phyloP scores from a whole-genome alignment of 2,113 vertebrate species.

The Synchiropus splendidus region DNA sequence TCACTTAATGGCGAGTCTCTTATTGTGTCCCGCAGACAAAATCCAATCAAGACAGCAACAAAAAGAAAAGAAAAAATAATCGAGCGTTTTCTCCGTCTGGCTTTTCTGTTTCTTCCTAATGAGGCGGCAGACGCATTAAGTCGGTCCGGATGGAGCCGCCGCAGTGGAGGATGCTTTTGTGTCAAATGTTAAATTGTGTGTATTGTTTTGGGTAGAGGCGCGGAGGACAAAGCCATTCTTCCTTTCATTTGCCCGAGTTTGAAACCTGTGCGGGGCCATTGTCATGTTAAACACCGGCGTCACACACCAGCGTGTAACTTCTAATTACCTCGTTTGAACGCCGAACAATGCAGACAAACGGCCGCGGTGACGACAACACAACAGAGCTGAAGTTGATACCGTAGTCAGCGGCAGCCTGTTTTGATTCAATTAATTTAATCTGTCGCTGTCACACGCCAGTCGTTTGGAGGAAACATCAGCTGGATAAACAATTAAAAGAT shows the following conservation, averaged over 20 bases:
- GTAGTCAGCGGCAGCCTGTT: not conserved
- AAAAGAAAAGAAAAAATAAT: constrained; percentile 63
- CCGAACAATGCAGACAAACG: constrained; percentile 54
- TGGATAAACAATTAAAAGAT: too few species aligned
- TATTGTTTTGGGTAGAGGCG: constrained; percentile 77
- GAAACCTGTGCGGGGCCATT: constrained; percentile 40
- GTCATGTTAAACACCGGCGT: constrained; percentile 57
- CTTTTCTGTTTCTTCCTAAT: constrained; percentile 77
- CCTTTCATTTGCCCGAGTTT: constrained; percentile 52
- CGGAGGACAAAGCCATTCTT: constrained; percentile 64
- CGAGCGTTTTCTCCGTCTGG: constrained; percentile 90
- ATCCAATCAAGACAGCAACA: constrained; percentile 96
- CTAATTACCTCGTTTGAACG: constrained; percentile 53
- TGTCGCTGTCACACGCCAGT: too few species aligned
- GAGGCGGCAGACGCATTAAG: constrained; percentile 93
- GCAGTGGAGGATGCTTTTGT: constrained; percentile 69
- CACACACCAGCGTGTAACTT: constrained; percentile 48
- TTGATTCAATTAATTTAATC: too few species aligned
- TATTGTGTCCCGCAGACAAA: constrained; percentile 95
- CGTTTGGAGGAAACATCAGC: too few species aligned
- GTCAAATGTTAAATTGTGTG: constrained; percentile 78
- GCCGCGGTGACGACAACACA: constrained; percentile 47
- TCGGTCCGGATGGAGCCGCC: constrained; percentile 75
- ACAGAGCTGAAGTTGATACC: constrained; percentile 41
- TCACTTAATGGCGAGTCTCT: constrained; percentile 96